phyloP scores from a whole-genome alignment of 2,797 vertebrate genomes.

The Anomalospiza imberbis region DNA sequence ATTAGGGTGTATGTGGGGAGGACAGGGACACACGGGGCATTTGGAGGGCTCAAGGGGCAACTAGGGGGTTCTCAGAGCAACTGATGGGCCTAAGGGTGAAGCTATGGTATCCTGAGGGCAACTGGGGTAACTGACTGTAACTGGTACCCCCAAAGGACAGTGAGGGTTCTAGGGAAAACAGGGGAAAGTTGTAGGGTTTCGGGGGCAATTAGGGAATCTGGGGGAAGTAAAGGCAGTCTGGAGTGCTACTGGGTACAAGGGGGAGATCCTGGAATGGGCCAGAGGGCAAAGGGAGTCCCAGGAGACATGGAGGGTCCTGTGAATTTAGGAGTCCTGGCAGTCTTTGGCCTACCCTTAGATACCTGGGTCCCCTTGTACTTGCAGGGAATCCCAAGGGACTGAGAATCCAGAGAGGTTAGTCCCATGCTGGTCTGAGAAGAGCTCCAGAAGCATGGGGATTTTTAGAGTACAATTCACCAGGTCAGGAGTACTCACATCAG shows the following conservation, averaged over 20 bases:
- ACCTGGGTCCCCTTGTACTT: accelerated
- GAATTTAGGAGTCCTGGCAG: background rate
- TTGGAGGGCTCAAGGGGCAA: background rate
- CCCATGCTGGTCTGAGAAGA: background rate
- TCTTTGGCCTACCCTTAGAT: background rate
- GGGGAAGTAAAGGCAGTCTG: background rate
- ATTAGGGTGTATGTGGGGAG: accelerated
- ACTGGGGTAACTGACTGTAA: background rate
- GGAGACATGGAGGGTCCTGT: background rate
- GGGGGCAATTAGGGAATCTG: background rate
- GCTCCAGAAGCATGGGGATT: background rate
- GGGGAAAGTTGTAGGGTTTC: background rate
- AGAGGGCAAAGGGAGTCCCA: background rate
- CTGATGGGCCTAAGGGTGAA: background rate
- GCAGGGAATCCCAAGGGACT: background rate
- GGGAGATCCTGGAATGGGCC: background rate
- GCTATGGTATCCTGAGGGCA: background rate
- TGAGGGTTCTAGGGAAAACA: background rate
- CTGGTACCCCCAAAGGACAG: background rate
- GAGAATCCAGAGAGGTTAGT: background rate
- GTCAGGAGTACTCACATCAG: background rate
- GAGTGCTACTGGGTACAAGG: background rate
- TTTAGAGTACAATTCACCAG: background rate
- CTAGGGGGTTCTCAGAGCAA: background rate
- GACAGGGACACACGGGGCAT: background rate